Conservation (phyloP, 2,113 vertebrate genomes). For the Hoplias malabaricus region DNA sequence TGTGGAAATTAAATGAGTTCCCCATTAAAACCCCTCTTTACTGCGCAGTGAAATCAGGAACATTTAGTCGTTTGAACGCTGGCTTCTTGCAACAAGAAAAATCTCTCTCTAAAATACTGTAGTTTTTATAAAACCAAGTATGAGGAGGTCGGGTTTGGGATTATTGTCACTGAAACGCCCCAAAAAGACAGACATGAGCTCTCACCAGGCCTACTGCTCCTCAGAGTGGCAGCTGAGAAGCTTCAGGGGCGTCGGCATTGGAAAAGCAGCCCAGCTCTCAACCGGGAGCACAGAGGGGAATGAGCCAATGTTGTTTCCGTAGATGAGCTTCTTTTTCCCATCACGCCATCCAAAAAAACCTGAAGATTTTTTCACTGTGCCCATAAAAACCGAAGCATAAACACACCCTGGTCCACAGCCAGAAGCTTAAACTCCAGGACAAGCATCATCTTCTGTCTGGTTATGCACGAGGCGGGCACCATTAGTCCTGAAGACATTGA, state of each 20-base stretch:
- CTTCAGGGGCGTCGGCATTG: not conserved
- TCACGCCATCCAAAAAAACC: constrained; percentile 28
- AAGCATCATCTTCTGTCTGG: constrained; percentile 10
- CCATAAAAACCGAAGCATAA: constrained; percentile 44
- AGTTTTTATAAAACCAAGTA: too few species aligned
- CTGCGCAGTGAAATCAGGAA: too few species aligned
- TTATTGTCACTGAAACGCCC: too few species aligned
- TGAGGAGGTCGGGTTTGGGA: too few species aligned
- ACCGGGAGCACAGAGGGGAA: not conserved
- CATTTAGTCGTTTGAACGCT: too few species aligned
- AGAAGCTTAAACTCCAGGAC: constrained; percentile 12
- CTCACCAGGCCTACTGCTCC: not conserved
- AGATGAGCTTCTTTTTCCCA: constrained; percentile 47
- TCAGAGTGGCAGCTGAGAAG: constrained; percentile 30
- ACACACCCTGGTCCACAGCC: constrained; percentile 28
- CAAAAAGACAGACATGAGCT: too few species aligned
- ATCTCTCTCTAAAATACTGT: too few species aligned
- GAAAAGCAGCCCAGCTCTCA: constrained; percentile 21
- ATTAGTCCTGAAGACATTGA: constrained; percentile 32
- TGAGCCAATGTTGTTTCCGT: constrained; percentile 35
- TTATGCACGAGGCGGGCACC: constrained; percentile 20
- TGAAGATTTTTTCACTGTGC: constrained; percentile 34
- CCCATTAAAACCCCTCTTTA: too few species aligned
- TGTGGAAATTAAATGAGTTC: too few species aligned
- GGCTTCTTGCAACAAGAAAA: too few species aligned